A percentile compares a stretch with the other conserved stretches of the same genome.
phyloP scores from a whole-genome alignment of 2,797 vertebrate species.

The Picus viridis region DNA sequence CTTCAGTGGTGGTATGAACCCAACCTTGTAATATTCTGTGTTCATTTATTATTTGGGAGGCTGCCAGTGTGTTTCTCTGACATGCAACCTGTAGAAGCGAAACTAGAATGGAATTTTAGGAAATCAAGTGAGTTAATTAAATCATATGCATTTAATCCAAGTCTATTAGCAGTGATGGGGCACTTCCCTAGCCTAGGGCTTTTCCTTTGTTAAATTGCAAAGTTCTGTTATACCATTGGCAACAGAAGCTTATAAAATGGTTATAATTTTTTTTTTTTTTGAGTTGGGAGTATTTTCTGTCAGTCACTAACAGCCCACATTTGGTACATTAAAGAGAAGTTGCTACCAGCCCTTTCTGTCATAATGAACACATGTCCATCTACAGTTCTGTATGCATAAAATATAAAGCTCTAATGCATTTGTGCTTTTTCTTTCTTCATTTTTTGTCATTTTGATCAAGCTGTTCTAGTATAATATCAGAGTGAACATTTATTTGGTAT shows the following conservation, averaged over 20 bases:
- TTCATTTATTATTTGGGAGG: conserved; percentile 43
- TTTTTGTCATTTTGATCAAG: background rate
- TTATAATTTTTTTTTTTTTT: background rate
- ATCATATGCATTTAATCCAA: background rate
- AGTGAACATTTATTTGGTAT: background rate
- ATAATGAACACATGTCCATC: background rate
- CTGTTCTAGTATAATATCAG: background rate
- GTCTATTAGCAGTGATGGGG: background rate
- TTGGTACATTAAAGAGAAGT: background rate
- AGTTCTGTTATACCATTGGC: background rate
- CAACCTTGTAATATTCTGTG: background rate
- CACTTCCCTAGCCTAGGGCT: conserved; percentile 10
- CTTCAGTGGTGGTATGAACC: background rate
- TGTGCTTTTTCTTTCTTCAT: background rate
- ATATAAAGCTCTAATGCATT: background rate
- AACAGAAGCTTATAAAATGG: background rate
- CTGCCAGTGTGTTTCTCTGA: conserved; percentile 23
- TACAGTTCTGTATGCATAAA: background rate
- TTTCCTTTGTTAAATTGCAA: background rate
- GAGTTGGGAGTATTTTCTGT: background rate
- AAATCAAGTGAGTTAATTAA: conserved; percentile 56
- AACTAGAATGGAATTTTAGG: conserved; percentile 33
- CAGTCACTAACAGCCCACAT: background rate
- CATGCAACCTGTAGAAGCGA: background rate
- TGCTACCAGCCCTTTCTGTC: background rate